A percentile compares a stretch with the other conserved stretches of the same genome.
Conservation (phyloP, 2,113 vertebrate genomes). For the Trematocara variabile region DNA sequence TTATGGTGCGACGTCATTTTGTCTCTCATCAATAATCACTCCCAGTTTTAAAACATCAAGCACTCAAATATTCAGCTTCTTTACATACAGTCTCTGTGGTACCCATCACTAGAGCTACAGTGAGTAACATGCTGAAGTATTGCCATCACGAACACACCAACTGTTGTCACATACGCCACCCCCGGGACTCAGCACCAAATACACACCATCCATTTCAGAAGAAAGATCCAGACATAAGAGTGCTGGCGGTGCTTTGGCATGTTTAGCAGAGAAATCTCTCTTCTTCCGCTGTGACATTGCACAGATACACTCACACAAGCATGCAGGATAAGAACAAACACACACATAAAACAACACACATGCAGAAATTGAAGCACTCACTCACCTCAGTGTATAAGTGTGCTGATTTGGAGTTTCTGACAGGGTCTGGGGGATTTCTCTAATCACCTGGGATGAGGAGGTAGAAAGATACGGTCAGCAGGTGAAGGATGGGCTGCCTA, state of each 20-base stretch:
- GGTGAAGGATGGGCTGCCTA: slow-evolving; percentile 17
- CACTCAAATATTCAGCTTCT: background rate
- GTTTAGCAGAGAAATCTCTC: background rate
- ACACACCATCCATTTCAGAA: background rate
- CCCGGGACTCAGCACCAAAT: background rate
- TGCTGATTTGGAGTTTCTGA: slow-evolving; percentile 55
- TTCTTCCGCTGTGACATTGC: background rate
- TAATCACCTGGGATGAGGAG: slow-evolving; percentile 59
- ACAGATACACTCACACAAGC: background rate
- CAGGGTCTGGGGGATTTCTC: slow-evolving; percentile 52
- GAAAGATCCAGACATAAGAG: background rate
- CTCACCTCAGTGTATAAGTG: slow-evolving; percentile 61
- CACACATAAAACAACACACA: background rate
- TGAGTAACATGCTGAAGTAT: background rate
- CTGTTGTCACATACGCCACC: background rate
- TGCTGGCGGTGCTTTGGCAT: background rate
- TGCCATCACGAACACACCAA: background rate
- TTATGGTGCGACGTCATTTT: background rate
- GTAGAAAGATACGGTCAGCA: slow-evolving; percentile 46
- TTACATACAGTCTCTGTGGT: background rate
- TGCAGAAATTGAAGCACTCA: background rate
- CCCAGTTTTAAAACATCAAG: background rate
- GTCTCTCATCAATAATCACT: background rate
- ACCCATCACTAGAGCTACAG: background rate
- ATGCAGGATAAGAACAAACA: background rate